A percentile compares a stretch with the other conserved stretches of the same genome.
Conservation (phyloP, 2,888 invertebrate genomes). For the Helleia helle region DNA sequence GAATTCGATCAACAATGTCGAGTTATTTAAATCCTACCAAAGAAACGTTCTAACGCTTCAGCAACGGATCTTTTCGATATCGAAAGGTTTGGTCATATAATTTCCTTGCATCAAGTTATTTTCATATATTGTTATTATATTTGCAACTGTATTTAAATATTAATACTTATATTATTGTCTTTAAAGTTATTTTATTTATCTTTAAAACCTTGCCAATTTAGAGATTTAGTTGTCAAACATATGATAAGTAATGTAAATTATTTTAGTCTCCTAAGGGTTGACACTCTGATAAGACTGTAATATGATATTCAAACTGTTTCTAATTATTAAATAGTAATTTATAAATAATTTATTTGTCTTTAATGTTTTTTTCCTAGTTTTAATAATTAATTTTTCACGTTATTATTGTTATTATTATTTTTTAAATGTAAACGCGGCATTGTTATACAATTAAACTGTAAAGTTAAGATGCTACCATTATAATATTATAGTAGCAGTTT, state of each 20-base stretch:
- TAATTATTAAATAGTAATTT: background rate
- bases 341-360: background rate
- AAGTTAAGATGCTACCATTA: too few species aligned
- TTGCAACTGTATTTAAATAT: too few species aligned
- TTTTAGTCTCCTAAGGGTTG: background rate
- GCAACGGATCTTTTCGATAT: constrained; percentile 17
- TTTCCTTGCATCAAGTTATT: too few species aligned
- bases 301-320: too few species aligned
- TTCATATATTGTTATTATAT: constrained; percentile 7
- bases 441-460: too few species aligned
- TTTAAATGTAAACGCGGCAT: too few species aligned
- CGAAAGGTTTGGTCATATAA: constrained; percentile 25
- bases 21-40: constrained; percentile 40
- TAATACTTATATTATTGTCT: too few species aligned
- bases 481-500: too few species aligned
- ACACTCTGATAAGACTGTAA: background rate
- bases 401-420: too few species aligned
- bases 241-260: background rate
- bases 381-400: background rate
- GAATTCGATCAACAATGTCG: constrained; percentile 46
- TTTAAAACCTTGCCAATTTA: too few species aligned
- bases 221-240: background rate
- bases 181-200: too few species aligned
- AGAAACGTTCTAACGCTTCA: constrained; percentile 27
- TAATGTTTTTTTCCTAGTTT: background rate